A percentile compares a stretch with the other conserved stretches of the same genome.
phyloP scores from a whole-genome alignment of 2,888 invertebrate species.

The Drosophila antonietae region DNA sequence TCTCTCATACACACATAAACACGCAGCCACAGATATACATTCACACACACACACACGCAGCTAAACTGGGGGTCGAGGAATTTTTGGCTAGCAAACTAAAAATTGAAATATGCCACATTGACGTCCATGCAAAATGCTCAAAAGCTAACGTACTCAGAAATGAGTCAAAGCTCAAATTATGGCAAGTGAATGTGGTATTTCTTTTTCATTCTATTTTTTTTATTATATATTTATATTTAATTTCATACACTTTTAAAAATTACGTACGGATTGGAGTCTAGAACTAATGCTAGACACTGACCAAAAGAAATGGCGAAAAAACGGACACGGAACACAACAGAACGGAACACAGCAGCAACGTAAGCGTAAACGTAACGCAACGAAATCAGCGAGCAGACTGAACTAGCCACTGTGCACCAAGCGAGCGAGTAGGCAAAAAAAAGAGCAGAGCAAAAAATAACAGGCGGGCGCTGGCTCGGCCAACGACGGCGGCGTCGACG shows the following conservation, averaged over 20 bases:
- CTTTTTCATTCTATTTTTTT: not conserved
- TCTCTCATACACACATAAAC: slow-evolving; percentile 4
- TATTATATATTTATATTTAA: not conserved
- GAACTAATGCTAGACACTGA: slow-evolving; percentile 27
- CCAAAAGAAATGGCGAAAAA: slow-evolving; percentile 40
- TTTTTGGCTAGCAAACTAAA: slow-evolving; percentile 60
- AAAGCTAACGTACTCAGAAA: slow-evolving; percentile 28
- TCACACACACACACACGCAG: slow-evolving; percentile 24
- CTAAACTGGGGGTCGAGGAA: slow-evolving; percentile 55
- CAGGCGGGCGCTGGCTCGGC: slow-evolving; percentile 27
- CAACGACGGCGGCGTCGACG: slow-evolving; percentile 35
- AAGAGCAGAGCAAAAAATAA: slow-evolving; percentile 36
- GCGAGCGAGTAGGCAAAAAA: slow-evolving; percentile 56
- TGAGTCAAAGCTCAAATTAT: slow-evolving; percentile 27
- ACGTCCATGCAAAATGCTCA: slow-evolving; percentile 32
- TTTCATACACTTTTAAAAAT: slow-evolving; percentile 24
- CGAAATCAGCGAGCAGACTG: slow-evolving; percentile 77
- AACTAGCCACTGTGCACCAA: slow-evolving; percentile 57
- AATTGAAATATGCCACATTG: slow-evolving; percentile 61
- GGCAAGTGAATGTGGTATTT: slow-evolving; percentile 9
- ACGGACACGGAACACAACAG: slow-evolving; percentile 58
- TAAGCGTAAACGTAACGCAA: slow-evolving; percentile 67
- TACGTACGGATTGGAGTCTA: slow-evolving; percentile 19
- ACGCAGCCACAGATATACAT: slow-evolving; percentile 3
- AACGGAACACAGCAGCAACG: slow-evolving; percentile 58